Evolutionary conservation across 1,140 invertebrate species (phyloP).

Genomic region (Arion vulgaris): DNA sequence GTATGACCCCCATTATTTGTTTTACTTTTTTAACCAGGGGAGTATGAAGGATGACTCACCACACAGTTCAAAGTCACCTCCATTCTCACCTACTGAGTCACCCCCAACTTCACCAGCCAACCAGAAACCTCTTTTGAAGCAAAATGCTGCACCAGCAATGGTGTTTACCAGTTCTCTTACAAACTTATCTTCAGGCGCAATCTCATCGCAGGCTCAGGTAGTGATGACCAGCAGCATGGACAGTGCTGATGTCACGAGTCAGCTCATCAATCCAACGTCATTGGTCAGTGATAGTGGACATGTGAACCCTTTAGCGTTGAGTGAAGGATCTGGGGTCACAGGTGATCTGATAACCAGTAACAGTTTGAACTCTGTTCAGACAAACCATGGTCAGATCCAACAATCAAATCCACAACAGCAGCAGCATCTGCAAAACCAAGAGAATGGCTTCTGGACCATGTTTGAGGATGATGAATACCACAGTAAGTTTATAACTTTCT

Average conservation of each 20-base stretch:
- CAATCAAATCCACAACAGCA: neutral
- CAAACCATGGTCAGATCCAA: constrained; percentile 5
- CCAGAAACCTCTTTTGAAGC: constrained; percentile 42
- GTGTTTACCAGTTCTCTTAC: constrained; percentile 19
- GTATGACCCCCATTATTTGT: too few species aligned
- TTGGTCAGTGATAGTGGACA: constrained; percentile 36
- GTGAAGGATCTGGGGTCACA: neutral
- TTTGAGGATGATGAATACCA: constrained; percentile 71
- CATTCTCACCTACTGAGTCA: constrained; percentile 54
- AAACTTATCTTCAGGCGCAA: neutral
- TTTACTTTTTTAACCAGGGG: constrained; percentile 40
- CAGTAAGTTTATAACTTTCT: constrained; percentile 56
- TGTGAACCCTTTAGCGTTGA: constrained; percentile 47
- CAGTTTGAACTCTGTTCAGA: neutral
- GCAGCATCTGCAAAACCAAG: constrained; percentile 36
- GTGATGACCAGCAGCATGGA: constrained; percentile 22
- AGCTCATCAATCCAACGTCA: neutral
- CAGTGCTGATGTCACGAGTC: neutral
- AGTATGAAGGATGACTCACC: constrained; percentile 54
- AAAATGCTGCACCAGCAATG: constrained; percentile 50
- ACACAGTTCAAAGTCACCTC: constrained; percentile 60
- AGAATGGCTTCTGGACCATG: constrained; percentile 63
- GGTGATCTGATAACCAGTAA: neutral
- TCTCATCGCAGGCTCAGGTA: too few species aligned
- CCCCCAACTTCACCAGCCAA: constrained; percentile 56